phyloP scores from a whole-genome alignment of 92 coral and sea anemone species.

The Plumapathes pennacea region DNA sequence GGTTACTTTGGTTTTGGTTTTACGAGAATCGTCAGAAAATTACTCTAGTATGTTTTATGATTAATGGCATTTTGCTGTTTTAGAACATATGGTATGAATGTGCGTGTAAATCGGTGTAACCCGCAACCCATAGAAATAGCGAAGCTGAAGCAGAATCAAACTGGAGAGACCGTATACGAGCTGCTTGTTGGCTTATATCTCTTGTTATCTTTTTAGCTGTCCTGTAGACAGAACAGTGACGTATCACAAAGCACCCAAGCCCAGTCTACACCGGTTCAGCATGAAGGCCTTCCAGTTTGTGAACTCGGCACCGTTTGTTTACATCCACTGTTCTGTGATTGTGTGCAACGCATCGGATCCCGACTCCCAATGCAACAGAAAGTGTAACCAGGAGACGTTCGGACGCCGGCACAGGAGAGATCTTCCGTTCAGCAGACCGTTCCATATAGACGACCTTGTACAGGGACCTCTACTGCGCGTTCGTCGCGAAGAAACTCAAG shows the following conservation, averaged over 20 bases:
- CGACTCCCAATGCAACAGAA: constrained; percentile 65
- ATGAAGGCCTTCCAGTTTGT: constrained; percentile 87
- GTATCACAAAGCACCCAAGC: constrained; percentile 35
- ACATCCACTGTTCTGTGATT: constrained; percentile 79
- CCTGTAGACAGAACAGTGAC: constrained; percentile 66
- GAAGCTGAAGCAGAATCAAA: no score
- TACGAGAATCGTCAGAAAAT: no score
- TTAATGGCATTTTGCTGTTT: no score
- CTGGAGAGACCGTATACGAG: no score
- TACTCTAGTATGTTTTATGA: no score
- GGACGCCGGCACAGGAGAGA: constrained; percentile 54
- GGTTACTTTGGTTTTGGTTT: no score
- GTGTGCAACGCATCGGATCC: constrained; percentile 79
- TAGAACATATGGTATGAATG: no score
- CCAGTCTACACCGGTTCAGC: constrained; percentile 72
- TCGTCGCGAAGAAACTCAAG: not conserved
- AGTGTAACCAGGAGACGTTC: constrained; percentile 45
- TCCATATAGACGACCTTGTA: constrained; percentile 54
- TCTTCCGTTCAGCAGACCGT: constrained; percentile 36
- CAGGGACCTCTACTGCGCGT: constrained; percentile 67
- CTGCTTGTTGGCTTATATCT: no score
- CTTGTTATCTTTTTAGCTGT: constrained; percentile 43
- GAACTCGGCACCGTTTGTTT: constrained; percentile 71
- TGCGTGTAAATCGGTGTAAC: no score
- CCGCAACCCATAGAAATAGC: no score